A percentile compares a stretch with the other conserved stretches of the same genome.
Conservation (phyloP, 2,797 vertebrate species). For the Danio kyathit region DNA sequence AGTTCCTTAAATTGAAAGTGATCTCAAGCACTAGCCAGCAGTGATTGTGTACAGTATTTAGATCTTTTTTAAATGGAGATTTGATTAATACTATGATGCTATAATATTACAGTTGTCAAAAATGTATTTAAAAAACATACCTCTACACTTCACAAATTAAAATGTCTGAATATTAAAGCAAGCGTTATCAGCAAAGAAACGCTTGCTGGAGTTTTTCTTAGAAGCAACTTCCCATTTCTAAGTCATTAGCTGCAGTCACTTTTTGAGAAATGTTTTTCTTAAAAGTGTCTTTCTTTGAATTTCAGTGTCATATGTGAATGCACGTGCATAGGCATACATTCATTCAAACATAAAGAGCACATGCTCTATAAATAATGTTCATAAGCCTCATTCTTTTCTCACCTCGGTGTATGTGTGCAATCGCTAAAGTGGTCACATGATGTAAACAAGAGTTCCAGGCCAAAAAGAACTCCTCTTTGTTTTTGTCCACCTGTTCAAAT, state of each 20-base stretch:
- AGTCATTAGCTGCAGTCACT: not conserved
- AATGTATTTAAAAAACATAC: not conserved
- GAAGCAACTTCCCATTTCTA: slow-evolving; percentile 6
- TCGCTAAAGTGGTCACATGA: slow-evolving; percentile 67
- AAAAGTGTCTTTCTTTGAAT: not conserved
- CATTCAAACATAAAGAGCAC: not conserved
- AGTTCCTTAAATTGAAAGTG: too few relatives aligned
- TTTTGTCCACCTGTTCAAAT: slow-evolving; percentile 64
- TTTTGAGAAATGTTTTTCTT: not conserved
- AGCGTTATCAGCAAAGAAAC: not conserved
- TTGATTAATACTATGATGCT: not conserved
- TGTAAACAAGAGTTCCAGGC: slow-evolving; percentile 74
- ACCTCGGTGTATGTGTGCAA: slow-evolving; percentile 75
- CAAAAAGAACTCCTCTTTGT: slow-evolving; percentile 69
- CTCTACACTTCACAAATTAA: not conserved
- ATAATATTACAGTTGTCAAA: not conserved
- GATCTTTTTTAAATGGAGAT: too few relatives aligned
- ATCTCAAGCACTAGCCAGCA: too few relatives aligned
- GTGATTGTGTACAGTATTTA: too few relatives aligned
- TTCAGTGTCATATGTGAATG: not conserved
- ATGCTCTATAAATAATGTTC: not conserved
- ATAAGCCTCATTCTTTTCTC: slow-evolving; percentile 33
- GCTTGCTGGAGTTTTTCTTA: not conserved
- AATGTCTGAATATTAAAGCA: not conserved
- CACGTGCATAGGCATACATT: not conserved